These are phyloP conservation scores for Ciconia stormi DNA, from an alignment of 2,113 vertebrate species.

Conservation along the genomic window DNA sequence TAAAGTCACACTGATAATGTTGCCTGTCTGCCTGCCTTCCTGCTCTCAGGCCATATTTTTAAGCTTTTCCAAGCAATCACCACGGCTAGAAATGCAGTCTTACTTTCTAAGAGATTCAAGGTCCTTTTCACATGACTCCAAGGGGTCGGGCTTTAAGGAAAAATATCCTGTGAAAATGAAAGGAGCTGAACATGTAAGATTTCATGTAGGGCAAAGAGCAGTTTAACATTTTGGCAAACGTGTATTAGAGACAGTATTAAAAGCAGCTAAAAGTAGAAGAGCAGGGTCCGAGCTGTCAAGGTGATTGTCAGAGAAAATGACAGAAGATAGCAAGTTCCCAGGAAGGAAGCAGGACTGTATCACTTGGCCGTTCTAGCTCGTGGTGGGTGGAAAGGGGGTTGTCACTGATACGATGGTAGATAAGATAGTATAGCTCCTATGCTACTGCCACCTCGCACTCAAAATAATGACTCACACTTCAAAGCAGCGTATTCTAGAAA, in stretches of 20 bases:
- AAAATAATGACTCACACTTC: neutral
- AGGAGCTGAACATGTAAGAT: neutral
- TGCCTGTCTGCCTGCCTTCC: neutral
- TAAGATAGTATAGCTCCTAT: neutral
- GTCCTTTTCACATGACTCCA: neutral
- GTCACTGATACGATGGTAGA: neutral
- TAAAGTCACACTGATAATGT: neutral
- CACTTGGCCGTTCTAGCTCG: neutral
- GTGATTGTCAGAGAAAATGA: neutral
- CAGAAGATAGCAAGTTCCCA: neutral
- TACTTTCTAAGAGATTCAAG: neutral
- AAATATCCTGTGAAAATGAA: accelerated
- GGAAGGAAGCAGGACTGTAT: constrained; percentile 6
- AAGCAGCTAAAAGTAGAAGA: neutral
- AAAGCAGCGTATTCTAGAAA: neutral
- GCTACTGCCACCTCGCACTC: neutral
- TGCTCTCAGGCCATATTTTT: neutral
- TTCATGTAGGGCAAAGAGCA: neutral
- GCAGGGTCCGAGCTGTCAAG: neutral
- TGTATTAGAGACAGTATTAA: neutral
- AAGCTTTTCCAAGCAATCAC: neutral
- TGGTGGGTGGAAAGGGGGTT: neutral
- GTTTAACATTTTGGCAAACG: neutral
- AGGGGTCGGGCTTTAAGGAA: neutral
- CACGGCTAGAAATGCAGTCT: neutral